Percentiles rank a stretch among this genome's conserved stretches.
Conservation (phyloP, 2,113 vertebrate species). For the Synchiropus splendidus region DNA sequence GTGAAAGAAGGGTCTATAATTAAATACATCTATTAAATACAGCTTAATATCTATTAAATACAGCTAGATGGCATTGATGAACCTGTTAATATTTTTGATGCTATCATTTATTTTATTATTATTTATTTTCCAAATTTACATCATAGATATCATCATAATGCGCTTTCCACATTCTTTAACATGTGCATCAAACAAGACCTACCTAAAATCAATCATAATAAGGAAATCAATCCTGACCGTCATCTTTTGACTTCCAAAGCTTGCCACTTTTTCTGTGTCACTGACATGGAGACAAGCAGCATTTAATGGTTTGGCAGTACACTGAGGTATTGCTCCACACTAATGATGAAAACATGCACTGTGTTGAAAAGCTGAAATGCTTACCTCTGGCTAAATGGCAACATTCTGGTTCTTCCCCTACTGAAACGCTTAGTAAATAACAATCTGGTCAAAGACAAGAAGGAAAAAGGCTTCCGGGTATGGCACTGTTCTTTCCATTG, state of each 20-base stretch:
- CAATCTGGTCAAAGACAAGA: conserved; percentile 48
- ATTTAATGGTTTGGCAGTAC: conserved; percentile 54
- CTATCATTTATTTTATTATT: no score
- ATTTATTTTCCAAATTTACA: no score
- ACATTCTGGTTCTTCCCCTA: conserved; percentile 31
- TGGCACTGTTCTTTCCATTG: conserved; percentile 56
- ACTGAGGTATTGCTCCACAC: conserved; percentile 40
- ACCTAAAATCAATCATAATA: not conserved
- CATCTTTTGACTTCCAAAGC: conserved; percentile 26
- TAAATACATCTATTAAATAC: no score
- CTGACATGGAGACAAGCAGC: conserved; percentile 45
- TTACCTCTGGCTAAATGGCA: conserved; percentile 63
- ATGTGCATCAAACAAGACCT: no score
- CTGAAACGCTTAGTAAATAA: conserved; percentile 64
- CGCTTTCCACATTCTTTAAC: no score
- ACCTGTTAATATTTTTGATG: no score
- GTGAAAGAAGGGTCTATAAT: no score
- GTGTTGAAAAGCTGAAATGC: conserved; percentile 62
- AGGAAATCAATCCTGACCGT: not conserved
- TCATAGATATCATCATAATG: no score
- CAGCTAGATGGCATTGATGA: no score
- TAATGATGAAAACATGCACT: conserved; percentile 65
- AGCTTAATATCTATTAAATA: no score
- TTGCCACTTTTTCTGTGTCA: conserved; percentile 37
- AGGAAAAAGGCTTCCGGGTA: conserved; percentile 59